These are phyloP conservation scores for Tetragonula carbonaria DNA, from an alignment of 2,888 invertebrate species.

Conservation along the genomic window DNA sequence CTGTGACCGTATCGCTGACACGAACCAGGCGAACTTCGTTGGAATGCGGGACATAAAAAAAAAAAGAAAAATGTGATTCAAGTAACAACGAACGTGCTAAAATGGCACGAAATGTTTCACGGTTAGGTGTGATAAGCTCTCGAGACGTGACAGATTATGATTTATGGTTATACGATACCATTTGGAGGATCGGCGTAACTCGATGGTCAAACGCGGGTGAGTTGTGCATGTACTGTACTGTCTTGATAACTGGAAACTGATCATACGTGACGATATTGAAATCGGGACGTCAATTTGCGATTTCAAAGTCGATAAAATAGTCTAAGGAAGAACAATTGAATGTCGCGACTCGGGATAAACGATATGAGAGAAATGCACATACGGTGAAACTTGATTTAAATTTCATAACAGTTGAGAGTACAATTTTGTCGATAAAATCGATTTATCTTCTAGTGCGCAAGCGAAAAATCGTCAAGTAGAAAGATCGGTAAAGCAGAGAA, in stretches of 20 bases:
- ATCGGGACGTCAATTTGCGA: background rate
- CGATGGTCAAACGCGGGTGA: constrained; percentile 28
- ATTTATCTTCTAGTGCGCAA: background rate
- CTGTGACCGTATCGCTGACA: constrained; percentile 11
- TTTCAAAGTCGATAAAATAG: background rate
- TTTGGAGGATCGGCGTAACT: constrained; percentile 2
- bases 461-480: background rate
- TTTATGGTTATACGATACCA: background rate
- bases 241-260: background rate
- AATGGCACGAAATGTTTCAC: background rate
- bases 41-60: background rate
- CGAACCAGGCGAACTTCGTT: background rate
- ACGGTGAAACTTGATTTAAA: too few relatives aligned
- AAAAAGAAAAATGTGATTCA: background rate
- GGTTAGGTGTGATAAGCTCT: background rate
- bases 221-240: constrained; percentile 1
- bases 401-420: too few relatives aligned
- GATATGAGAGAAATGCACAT: background rate
- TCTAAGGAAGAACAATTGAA: background rate
- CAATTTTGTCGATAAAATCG: background rate
- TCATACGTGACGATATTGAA: background rate
- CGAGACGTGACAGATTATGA: background rate
- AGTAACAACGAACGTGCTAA: background rate
- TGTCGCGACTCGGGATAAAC: background rate
- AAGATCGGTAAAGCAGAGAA: background rate